A percentile compares a stretch with the other conserved stretches of the same genome.
These are phyloP conservation scores for Thalassoma bifasciatum DNA, from an alignment of 2,113 vertebrate genomes.

Conservation along the genomic window DNA sequence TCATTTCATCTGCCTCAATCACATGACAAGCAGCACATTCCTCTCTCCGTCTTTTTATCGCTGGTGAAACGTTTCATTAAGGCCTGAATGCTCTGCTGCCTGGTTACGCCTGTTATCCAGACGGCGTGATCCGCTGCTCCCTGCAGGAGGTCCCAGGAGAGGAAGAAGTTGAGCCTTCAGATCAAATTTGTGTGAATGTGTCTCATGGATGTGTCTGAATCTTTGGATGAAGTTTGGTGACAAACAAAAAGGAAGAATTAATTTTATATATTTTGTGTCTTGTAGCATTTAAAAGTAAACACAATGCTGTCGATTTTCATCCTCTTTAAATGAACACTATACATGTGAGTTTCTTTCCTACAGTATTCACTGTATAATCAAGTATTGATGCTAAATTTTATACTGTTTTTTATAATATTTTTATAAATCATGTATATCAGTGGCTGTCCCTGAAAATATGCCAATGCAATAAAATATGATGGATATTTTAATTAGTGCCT, in stretches of 20 bases:
- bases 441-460: constrained; percentile 37
- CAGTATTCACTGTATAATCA: constrained; percentile 51
- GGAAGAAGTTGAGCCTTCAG: constrained; percentile 5
- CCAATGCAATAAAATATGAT: constrained; percentile 68
- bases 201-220: background rate
- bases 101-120: background rate
- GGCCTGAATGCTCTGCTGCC: background rate
- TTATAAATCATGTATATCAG: constrained; percentile 60
- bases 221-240: background rate
- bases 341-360: constrained; percentile 22
- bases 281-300: background rate
- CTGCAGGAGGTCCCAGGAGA: background rate
- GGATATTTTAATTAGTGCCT: constrained; percentile 15
- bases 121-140: background rate
- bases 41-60: constrained; percentile 20
- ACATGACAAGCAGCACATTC: constrained; percentile 41
- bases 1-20: background rate
- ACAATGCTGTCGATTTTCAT: background rate
- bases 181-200: constrained; percentile 9
- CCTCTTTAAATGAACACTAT: constrained; percentile 23
- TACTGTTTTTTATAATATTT: constrained; percentile 62
- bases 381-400: constrained; percentile 55
- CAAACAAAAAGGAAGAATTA: background rate
- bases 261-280: constrained; percentile 19
- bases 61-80: constrained; percentile 6